A percentile compares a stretch with the other conserved stretches of the same genome.
These are phyloP conservation scores for Altica lythri DNA, from an alignment of 2,888 invertebrate genomes.

Conservation along the genomic window DNA sequence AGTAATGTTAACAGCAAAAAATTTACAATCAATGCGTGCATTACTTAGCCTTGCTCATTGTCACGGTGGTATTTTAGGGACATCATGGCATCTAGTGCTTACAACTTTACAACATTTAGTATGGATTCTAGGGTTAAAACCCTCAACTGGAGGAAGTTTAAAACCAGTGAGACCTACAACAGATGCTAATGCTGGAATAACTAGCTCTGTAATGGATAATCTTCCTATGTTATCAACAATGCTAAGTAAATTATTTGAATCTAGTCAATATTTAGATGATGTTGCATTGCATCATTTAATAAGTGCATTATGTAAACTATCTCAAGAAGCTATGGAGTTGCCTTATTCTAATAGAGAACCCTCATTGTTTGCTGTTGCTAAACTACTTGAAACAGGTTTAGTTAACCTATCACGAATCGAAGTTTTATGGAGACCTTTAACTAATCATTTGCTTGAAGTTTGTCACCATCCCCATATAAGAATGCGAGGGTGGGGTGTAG, in stretches of 20 bases:
- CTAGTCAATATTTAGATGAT: constrained; percentile 91
- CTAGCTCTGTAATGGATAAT: constrained; percentile 96
- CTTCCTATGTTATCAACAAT: constrained; percentile 87
- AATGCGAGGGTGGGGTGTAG: constrained; percentile 98
- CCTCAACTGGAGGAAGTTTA: constrained; percentile 91
- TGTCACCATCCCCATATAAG: constrained; percentile 93
- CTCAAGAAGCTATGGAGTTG: constrained; percentile 95
- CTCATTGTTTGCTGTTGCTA: constrained; percentile 95
- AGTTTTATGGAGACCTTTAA: constrained; percentile 93
- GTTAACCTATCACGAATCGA: constrained; percentile 93
- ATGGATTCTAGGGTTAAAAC: constrained; percentile 93
- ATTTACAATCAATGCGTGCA: constrained; percentile 95
- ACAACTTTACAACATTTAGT: constrained; percentile 91
- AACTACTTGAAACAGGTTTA: constrained; percentile 92
- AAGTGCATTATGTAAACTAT: constrained; percentile 93
- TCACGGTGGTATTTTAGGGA: constrained; percentile 88
- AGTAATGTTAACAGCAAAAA: constrained; percentile 97
- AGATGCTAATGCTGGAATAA: constrained; percentile 85
- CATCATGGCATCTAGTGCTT: constrained; percentile 94
- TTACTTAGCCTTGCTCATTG: constrained; percentile 87
- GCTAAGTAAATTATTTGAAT: constrained; percentile 92
- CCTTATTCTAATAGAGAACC: constrained; percentile 96
- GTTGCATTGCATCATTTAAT: constrained; percentile 94
- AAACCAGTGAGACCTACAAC: constrained; percentile 80
- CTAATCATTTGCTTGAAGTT: constrained; percentile 94